A percentile compares a stretch with the other conserved stretches of the same genome.
Evolutionary conservation across 2,888 invertebrate species (phyloP).

Genomic region (Pimpla rufipes): DNA sequence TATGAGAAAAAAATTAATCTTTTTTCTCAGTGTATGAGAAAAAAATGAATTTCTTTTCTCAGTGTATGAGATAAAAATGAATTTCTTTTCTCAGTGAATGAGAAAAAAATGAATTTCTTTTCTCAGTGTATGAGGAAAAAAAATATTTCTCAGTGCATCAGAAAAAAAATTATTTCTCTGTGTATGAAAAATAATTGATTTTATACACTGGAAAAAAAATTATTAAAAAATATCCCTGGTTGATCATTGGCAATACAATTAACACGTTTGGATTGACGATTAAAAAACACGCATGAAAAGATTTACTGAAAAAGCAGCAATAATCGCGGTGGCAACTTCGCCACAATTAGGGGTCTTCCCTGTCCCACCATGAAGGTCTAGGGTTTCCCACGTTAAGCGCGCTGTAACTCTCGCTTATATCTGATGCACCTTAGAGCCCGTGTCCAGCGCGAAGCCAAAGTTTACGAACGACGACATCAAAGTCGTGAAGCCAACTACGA

Average conservation of each 20-base stretch:
- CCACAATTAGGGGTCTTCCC: slow-evolving; percentile 9
- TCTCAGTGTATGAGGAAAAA: too few species aligned
- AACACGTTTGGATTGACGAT: not conserved
- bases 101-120: too few species aligned
- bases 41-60: too few species aligned
- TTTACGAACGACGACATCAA: slow-evolving; percentile 87
- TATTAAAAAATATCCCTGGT: too few species aligned
- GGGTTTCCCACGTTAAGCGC: slow-evolving; percentile 17
- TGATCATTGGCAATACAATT: not conserved
- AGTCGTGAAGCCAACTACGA: slow-evolving; percentile 81
- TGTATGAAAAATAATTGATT: too few species aligned
- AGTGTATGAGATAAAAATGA: too few species aligned
- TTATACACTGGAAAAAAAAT: too few species aligned
- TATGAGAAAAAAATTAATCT: too few species aligned
- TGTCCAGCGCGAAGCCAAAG: slow-evolving; percentile 90
- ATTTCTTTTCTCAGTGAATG: too few species aligned
- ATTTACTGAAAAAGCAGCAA: not conserved
- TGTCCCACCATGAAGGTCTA: slow-evolving; percentile 40
- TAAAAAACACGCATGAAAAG: not conserved
- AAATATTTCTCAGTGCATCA: too few species aligned
- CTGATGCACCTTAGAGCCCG: slow-evolving; percentile 87
- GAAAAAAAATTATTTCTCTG: too few species aligned
- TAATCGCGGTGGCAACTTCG: not conserved
- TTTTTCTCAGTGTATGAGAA: too few species aligned
- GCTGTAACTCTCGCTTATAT: slow-evolving; percentile 23